Base-by-base conservation (phyloP, 1,140 invertebrate species). In the Achatina immaculata region DNA sequence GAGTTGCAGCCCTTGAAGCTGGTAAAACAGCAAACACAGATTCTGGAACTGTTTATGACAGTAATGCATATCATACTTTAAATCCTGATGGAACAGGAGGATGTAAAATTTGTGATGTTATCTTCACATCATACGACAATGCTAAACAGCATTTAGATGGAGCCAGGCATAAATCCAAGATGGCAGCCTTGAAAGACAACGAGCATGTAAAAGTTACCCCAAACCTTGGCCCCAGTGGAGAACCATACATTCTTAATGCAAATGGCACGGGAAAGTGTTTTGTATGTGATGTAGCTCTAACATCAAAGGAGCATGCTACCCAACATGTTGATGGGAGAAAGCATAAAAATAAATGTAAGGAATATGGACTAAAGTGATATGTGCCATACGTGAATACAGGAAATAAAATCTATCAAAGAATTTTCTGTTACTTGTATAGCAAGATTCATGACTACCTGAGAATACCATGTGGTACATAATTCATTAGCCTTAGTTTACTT, bases 271-370 rank as follows among this genome's bases (percentile, higher is more conserved):
- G 65, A 7, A 68, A 68, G 65, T 68, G 65, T 36, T 34, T 34
- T 14, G 31, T 68, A n/a, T 68, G 34, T n/a, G 14, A 68, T 38
- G n/a, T 6, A 68, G 7, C 6, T 7, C 14, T 68, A 21, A 38
- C 28, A 1, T 68, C 65, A 38, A 40, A 34, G 9, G 38, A 68
- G 65, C 14, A 7, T 36, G 65, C 65, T 68, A 34, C 31, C 31
- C 31, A 68, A 34, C 65, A 68, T 40, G 3, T 31, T 14, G 65
- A 68, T 36, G 65, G 65, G n/a, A 68, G 38, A 68, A 68, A 68
- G 36, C 65, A 68, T 31, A 68, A 7, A 36, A 21, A 40, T 36
- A 6, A 6, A 38, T 19, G 31, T 36, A 55, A 55, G n/a, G n/a
- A 55, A n/a, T 21, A 21, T 55, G n/a, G 51, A 11, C 51, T 55